Conservation (phyloP, 2,113 vertebrate genomes). For the Dasyprocta punctata region DNA sequence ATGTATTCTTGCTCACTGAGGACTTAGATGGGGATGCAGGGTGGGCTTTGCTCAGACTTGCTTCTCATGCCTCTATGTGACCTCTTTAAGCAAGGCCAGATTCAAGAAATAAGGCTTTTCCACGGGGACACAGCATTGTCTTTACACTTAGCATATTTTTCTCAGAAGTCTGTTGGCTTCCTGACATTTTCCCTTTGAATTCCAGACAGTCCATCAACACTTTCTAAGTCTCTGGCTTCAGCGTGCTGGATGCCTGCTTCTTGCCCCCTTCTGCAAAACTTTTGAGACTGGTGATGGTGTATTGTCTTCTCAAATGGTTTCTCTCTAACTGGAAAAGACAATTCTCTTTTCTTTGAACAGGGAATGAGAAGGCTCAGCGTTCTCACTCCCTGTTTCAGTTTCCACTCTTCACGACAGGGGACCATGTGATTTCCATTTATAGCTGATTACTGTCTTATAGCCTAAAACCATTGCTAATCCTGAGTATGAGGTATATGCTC, state of each 20-base stretch:
- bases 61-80: background rate
- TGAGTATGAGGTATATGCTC: background rate
- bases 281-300: background rate
- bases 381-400: background rate
- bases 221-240: background rate
- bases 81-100: background rate
- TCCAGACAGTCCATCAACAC: background rate
- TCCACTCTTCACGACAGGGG: no score
- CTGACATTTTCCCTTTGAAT: constrained; percentile 62
- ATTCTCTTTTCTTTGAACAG: background rate
- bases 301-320: background rate
- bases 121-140: background rate
- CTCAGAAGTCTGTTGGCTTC: constrained; percentile 51
- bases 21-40: no score
- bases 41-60: background rate
- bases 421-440: background rate
- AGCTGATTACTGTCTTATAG: background rate
- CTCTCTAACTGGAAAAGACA: background rate
- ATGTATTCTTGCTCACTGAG: background rate
- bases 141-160: background rate
- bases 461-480: background rate
- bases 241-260: background rate
- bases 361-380: background rate
- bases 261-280: background rate
- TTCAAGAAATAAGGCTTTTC: background rate